Percentiles rank a stretch among this genome's conserved stretches.
Evolutionary conservation across 2,797 vertebrate genomes (phyloP).

Genomic region (Limosa lapponica): DNA sequence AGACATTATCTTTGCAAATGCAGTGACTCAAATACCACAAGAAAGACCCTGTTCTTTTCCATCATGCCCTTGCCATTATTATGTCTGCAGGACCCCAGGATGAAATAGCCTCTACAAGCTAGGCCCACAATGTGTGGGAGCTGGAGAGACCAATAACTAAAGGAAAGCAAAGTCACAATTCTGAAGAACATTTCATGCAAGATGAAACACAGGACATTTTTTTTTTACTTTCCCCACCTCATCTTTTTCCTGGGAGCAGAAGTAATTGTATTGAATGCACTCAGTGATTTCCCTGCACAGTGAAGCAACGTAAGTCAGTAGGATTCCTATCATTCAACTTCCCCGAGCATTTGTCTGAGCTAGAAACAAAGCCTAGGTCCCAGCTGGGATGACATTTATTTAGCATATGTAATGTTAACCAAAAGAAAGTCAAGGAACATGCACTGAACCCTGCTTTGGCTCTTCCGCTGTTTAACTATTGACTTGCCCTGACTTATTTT

Average conservation of each 20-base stretch:
- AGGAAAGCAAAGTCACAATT: neutral
- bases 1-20: neutral
- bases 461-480: neutral
- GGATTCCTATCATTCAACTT: slow-evolving; percentile 1
- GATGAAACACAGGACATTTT: neutral
- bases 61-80: neutral
- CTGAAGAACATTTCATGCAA: neutral
- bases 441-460: neutral
- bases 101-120: neutral
- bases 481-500: neutral
- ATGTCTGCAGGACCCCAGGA: neutral
- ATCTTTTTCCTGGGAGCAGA: neutral
- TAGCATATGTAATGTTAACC: slow-evolving; percentile 26
- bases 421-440: neutral
- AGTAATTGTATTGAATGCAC: neutral
- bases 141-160: neutral
- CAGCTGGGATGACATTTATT: slow-evolving; percentile 30
- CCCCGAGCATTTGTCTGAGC: neutral
- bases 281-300: neutral
- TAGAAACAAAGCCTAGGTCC: slow-evolving; percentile 1
- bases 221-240: neutral
- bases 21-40: neutral
- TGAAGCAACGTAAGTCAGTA: neutral
- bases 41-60: neutral
- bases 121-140: neutral